Base-by-base conservation (phyloP, 2,113 vertebrate genomes). In the Ciconia stormi region DNA sequence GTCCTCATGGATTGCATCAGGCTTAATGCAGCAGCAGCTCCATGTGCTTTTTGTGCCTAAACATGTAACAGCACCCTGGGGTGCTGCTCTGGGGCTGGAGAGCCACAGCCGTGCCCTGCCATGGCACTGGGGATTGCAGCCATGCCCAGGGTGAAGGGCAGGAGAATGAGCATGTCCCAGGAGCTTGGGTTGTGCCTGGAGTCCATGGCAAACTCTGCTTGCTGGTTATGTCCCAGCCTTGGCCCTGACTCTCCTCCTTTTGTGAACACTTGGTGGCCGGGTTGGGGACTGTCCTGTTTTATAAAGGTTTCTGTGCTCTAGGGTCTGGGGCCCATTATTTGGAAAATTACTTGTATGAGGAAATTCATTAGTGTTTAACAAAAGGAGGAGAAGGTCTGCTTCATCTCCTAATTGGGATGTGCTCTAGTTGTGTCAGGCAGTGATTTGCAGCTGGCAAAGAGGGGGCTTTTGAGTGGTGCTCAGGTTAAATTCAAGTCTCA, bases 151-250 rank as follows among this genome's bases (percentile, higher is more conserved):
- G 29, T 29, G 87, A 22, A 30, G 38, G 32, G 49, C 30, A 38
- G 62, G 21, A 59, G 38, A 6, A 34, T 0, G 25, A 72, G 4
- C 8, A 8, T 47, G 12, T 70, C 36, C 73, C 22, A 12, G 25
- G 36, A 55, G 40, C 34, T 13, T n/a, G 50, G 74, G 9, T 7
- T 0, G 2, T 44, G 62, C 50, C 74, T 5, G 22, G 18, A 34
- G 30, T 2, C 72, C 1, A 0, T 5, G 16, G 26, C 13, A 0
- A n/a, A 30, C 1, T 25, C 67, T 42, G 1, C 16, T 40, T 11
- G 36, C 29, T 38, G 34, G 4, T n/a, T 52, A 1, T 2, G 4
- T 8, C 18, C 16, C 58, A 29, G 32, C 58, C 36, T 34, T 18
- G 58, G 25, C 52, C 46, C 40, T 0, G 7, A 2, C 32, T 22